Conservation (phyloP, 2,113 vertebrate genomes). For the Carassius auratus region DNA sequence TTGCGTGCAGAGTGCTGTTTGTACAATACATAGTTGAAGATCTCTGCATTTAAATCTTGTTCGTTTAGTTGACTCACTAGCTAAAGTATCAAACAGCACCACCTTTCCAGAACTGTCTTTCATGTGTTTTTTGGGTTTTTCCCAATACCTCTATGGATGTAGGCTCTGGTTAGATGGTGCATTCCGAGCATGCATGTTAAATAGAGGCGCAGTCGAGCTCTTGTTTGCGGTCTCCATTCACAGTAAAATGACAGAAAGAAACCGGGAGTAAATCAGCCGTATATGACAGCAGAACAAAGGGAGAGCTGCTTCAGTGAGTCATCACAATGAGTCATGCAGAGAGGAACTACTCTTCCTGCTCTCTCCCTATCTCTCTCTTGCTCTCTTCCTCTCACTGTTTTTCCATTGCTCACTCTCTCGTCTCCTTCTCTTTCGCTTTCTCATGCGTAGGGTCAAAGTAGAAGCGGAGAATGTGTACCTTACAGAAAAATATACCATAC, state of each 20-base stretch:
- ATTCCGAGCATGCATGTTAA: constrained; percentile 22
- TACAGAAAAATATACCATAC: constrained; percentile 26
- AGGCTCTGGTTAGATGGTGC: background rate
- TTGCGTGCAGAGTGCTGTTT: background rate
- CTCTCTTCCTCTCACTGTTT: constrained; percentile 39
- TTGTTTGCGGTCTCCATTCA: constrained; percentile 45
- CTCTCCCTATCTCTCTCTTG: constrained; percentile 36
- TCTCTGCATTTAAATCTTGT: background rate
- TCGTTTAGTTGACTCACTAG: background rate
- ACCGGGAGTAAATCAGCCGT: constrained; percentile 66
- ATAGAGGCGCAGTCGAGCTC: background rate
- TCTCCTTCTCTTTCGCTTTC: background rate
- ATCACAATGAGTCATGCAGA: constrained; percentile 68
- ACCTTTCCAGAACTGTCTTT: background rate
- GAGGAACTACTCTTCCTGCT: constrained; percentile 75
- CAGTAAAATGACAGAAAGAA: constrained; percentile 57
- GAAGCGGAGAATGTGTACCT: background rate
- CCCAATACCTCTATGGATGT: background rate
- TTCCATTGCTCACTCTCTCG: background rate
- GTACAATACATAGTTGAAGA: background rate
- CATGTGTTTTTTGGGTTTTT: background rate
- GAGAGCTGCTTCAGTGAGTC: constrained; percentile 78
- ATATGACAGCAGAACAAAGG: constrained; percentile 76
- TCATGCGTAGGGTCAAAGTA: background rate
- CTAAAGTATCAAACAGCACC: background rate